Evolutionary conservation across 2,888 invertebrate species (phyloP).

Genomic region (Drosophila anomalata): DNA sequence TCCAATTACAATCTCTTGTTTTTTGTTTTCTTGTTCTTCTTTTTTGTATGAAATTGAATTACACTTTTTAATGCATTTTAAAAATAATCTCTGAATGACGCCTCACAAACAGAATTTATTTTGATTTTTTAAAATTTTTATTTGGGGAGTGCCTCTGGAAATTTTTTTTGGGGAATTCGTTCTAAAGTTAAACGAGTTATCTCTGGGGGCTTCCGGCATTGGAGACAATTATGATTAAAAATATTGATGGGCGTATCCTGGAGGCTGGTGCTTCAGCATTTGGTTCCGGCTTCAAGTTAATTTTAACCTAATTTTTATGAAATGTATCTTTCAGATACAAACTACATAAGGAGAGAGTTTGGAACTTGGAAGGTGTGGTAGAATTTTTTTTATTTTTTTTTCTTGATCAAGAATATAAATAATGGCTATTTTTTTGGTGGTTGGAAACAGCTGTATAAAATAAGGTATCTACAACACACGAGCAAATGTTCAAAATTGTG

Average conservation of each 20-base stretch:
- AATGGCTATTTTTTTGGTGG: background rate
- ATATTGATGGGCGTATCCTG: slow-evolving; percentile 21
- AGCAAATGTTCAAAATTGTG: no score
- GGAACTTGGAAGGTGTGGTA: no score
- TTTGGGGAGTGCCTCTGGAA: slow-evolving; percentile 33
- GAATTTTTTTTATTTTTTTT: no score
- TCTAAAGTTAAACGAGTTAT: slow-evolving; percentile 20
- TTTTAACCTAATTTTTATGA: slow-evolving; percentile 3
- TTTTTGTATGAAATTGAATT: slow-evolving; percentile 47
- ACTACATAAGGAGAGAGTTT: background rate
- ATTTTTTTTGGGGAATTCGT: slow-evolving; percentile 16
- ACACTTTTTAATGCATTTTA: slow-evolving; percentile 49
- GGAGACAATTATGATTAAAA: slow-evolving; percentile 46
- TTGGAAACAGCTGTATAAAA: background rate
- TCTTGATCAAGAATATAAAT: slow-evolving; percentile 7
- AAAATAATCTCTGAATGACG: slow-evolving; percentile 34
- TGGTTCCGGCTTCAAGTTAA: slow-evolving; percentile 5
- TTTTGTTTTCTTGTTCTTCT: slow-evolving; percentile 18
- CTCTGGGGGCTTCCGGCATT: slow-evolving; percentile 52
- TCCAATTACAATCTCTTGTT: slow-evolving; percentile 18
- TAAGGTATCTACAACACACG: background rate
- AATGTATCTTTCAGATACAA: slow-evolving; percentile 46
- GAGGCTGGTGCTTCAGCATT: slow-evolving; percentile 21
- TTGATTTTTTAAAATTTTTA: slow-evolving; percentile 6
- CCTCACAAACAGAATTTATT: background rate